A percentile compares a stretch with the other conserved stretches of the same genome.
Conservation (phyloP, 1,140 invertebrate species). For the Schlechtendalia chinensis region DNA sequence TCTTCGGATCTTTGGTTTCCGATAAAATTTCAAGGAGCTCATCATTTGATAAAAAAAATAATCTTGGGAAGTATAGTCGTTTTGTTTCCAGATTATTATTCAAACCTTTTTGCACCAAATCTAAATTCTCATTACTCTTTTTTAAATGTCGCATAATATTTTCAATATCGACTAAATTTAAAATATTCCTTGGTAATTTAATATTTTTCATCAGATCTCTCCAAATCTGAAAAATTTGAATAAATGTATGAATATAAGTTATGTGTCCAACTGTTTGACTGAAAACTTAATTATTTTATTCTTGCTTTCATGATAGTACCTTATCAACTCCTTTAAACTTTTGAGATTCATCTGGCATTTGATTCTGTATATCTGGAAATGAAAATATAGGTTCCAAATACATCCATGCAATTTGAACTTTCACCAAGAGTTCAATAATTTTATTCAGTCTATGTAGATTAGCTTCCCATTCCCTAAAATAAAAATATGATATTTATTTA, state of each 20-base stretch:
- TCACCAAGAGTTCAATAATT: constrained; percentile 93
- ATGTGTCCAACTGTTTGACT: too few species aligned
- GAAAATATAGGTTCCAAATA: constrained; percentile 97
- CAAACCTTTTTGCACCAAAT: constrained; percentile 87
- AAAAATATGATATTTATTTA: not conserved
- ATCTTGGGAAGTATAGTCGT: constrained; percentile 87
- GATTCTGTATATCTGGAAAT: constrained; percentile 94
- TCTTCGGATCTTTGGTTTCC: constrained; percentile 89
- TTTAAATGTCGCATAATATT: constrained; percentile 88
- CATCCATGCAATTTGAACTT: constrained; percentile 96
- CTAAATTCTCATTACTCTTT: constrained; percentile 82
- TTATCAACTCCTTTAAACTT: constrained; percentile 89
- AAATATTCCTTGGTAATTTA: constrained; percentile 72
- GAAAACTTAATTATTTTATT: too few species aligned
- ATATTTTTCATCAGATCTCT: constrained; percentile 92
- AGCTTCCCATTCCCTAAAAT: constrained; percentile 70
- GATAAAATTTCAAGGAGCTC: constrained; percentile 94
- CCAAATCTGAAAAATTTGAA: constrained; percentile 67
- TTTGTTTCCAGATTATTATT: constrained; percentile 96
- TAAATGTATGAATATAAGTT: not conserved
- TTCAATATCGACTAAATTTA: constrained; percentile 84
- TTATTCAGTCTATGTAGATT: constrained; percentile 78
- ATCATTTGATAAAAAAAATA: constrained; percentile 97
- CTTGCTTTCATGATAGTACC: too few species aligned
- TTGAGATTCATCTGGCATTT: constrained; percentile 86